Percentiles rank a stretch among this genome's conserved stretches.
phyloP scores from a whole-genome alignment of 2,797 vertebrate genomes.

The Falco novaeseelandiae region DNA sequence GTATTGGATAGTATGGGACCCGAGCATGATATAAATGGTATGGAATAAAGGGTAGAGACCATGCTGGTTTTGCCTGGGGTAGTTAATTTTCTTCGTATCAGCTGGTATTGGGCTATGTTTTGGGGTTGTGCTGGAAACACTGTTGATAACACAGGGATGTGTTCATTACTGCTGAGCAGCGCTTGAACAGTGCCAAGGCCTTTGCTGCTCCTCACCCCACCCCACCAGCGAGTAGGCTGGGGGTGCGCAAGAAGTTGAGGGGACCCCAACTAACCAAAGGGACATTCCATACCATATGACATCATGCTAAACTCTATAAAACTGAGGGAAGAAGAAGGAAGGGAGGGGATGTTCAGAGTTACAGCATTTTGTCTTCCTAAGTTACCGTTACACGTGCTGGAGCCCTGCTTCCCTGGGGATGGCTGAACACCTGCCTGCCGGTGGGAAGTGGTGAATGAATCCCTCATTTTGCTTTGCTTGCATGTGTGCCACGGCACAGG shows the following conservation, averaged over 20 bases:
- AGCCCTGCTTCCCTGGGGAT: not conserved
- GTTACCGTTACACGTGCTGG: not conserved
- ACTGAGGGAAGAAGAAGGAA: not conserved
- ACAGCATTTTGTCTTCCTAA: not conserved
- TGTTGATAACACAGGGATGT: not conserved
- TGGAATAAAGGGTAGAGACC: no score
- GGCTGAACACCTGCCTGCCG: not conserved
- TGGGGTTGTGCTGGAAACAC: not conserved
- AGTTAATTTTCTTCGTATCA: not conserved
- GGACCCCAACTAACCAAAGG: not conserved
- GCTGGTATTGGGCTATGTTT: not conserved
- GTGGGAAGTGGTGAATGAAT: not conserved
- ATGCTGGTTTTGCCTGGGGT: not conserved
- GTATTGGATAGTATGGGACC: no score
- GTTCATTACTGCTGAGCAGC: not conserved
- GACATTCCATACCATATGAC: not conserved
- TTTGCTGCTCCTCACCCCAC: no score
- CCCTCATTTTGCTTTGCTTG: not conserved
- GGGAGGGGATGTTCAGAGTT: not conserved
- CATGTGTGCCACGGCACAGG: not conserved
- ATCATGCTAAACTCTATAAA: not conserved
- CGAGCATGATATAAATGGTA: no score
- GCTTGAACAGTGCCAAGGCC: not conserved
- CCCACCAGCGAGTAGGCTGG: accelerated
- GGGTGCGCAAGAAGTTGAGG: not conserved